A percentile compares a stretch with the other conserved stretches of the same genome.
These are phyloP conservation scores for Cepaea nemoralis DNA, from an alignment of 1,140 invertebrate genomes.

Conservation along the genomic window DNA sequence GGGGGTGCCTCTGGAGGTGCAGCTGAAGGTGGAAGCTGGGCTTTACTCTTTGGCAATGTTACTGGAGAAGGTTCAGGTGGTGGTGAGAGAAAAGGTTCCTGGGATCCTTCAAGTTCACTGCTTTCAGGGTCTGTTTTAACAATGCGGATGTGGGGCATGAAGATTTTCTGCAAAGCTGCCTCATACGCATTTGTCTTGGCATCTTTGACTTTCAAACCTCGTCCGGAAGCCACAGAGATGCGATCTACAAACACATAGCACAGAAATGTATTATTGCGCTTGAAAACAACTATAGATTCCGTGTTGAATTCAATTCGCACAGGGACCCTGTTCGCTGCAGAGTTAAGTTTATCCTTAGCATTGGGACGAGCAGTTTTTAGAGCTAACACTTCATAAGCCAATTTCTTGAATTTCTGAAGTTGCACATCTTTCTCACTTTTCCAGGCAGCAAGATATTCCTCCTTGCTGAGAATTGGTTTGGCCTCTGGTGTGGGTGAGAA, in stretches of 20 bases:
- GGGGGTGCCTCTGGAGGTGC: not conserved
- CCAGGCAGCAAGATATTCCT: constrained; percentile 21
- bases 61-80: constrained; percentile 2
- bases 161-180: constrained; percentile 52
- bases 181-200: constrained; percentile 61
- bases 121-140: constrained; percentile 45
- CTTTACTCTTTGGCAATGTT: not conserved
- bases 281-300: constrained; percentile 25
- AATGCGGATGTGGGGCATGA: constrained; percentile 50
- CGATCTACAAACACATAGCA: constrained; percentile 53
- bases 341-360: constrained; percentile 42
- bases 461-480: not conserved
- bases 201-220: constrained; percentile 50
- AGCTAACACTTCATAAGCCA: constrained; percentile 39
- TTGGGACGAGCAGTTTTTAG: constrained; percentile 43
- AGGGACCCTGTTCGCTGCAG: constrained; percentile 40
- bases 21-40: not conserved
- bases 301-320: constrained; percentile 17
- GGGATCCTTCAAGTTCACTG: constrained; percentile 48
- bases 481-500: constrained; percentile 1
- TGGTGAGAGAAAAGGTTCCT: constrained; percentile 38
- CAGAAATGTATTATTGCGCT: constrained; percentile 41
- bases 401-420: constrained; percentile 35
- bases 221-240: constrained; percentile 46
- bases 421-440: constrained; percentile 12